Conservation (phyloP, 2,888 invertebrate species). For the Diplolepis rosae region DNA sequence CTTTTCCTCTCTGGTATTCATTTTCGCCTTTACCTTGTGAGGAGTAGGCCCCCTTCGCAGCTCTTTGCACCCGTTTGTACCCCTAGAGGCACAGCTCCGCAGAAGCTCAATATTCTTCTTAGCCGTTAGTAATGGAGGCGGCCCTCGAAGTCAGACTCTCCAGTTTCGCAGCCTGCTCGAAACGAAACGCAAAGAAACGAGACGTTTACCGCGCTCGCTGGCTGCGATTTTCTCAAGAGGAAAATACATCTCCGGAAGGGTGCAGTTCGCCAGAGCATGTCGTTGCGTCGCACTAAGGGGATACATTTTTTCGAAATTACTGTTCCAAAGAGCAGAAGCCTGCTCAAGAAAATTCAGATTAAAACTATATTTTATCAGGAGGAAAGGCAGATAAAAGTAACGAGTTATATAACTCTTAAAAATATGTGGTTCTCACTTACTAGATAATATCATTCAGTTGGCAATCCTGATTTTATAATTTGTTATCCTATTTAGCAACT, state of each 20-base stretch:
- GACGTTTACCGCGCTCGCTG: constrained; percentile 50
- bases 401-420: neutral
- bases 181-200: constrained; percentile 58
- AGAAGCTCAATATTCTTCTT: constrained; percentile 60
- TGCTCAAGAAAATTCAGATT: neutral
- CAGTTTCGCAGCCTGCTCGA: constrained; percentile 54
- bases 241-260: constrained; percentile 55
- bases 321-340: constrained; percentile 9
- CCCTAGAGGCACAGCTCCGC: constrained; percentile 52
- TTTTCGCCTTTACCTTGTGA: constrained; percentile 56
- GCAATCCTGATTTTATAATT: too few relatives aligned
- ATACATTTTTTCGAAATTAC: constrained; percentile 13
- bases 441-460: too few relatives aligned
- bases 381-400: neutral
- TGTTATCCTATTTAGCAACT: too few relatives aligned
- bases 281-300: neutral
- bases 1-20: constrained; percentile 55
- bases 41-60: constrained; percentile 1
- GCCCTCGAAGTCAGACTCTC: constrained; percentile 63
- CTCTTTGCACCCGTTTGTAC: too few relatives aligned
- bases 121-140: constrained; percentile 67
- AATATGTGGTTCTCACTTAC: too few relatives aligned
- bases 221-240: constrained; percentile 64
- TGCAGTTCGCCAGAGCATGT: constrained; percentile 14
- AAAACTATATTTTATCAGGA: neutral